Base-by-base conservation (phyloP, 2,113 vertebrate genomes). In the Struthio camelus region DNA sequence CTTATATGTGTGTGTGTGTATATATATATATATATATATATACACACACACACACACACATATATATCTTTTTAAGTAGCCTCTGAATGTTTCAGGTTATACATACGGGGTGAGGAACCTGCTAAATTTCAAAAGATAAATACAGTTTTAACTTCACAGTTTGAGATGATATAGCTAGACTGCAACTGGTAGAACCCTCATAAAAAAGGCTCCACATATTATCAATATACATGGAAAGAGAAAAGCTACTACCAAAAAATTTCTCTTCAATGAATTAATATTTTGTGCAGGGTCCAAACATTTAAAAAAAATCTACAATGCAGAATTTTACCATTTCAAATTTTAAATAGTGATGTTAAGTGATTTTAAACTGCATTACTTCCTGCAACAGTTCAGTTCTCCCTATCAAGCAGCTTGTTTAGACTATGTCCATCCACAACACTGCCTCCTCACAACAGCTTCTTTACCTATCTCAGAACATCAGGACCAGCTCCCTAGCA, bases 301-400 rank as follows among this genome's bases (percentile, higher is more conserved):
- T 87, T 85, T 46, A 67, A 42, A 19, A 50, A 75, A 44, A 20
- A 30, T 5, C 22, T 30, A 79, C 88, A 87, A 54, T 6, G 17
- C 18, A 67, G 5, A 71, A 76, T 51, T 78, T 78, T 10, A 7
- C 59, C 0, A 42, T 59, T 77, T 84, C 19, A 88, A 85, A 40
- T 56, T 72, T 50, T 38, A 81, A 76, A 48, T 40, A 77, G 48
- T 12, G 38, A 38, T 44, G 18, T 65, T 70, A 85, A 50, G 13
- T 27, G 2, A 80, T n/a, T 85, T 81, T 64, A 25, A 91, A 62
- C 10, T 73, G 36, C 34, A 32, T n/a, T 84, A 65, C 28, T 80
- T 88, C 46, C 61, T 78, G 36, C 67, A 80, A 50, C 54, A 75
- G 76, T 38, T 95, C 76, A 85, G 73, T 71, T 87, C 36, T 71